phyloP scores from a whole-genome alignment of 2,797 vertebrate species.

The Sebastes nivosus region DNA sequence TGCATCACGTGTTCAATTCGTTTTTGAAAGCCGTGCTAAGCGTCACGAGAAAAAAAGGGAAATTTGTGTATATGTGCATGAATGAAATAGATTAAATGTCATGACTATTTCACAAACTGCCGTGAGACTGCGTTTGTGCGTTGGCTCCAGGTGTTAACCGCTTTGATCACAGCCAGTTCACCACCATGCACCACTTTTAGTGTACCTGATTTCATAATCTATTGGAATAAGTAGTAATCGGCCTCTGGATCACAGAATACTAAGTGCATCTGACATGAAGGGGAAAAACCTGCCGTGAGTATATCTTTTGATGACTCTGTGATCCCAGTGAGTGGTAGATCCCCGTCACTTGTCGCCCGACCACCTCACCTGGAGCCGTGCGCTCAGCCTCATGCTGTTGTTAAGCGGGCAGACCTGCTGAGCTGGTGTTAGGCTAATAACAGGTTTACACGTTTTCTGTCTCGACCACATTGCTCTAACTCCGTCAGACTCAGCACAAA shows the following conservation, averaged over 20 bases:
- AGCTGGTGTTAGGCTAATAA: constrained; percentile 79
- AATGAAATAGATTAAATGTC: no score
- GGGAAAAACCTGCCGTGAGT: not conserved
- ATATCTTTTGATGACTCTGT: constrained; percentile 17
- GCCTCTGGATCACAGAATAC: not conserved
- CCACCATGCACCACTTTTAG: not conserved
- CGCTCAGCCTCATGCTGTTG: constrained; percentile 38
- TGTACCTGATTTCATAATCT: not conserved
- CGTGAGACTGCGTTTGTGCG: no score
- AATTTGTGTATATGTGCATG: no score
- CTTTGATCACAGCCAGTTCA: not conserved
- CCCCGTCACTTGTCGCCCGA: constrained; percentile 6
- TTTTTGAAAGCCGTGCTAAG: no score
- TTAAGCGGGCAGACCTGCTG: constrained; percentile 71
- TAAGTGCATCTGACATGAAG: not conserved
- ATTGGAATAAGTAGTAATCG: not conserved
- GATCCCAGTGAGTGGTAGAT: constrained; percentile 11
- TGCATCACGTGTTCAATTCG: no score
- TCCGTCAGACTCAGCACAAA: constrained; percentile 73
- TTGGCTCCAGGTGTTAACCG: not conserved
- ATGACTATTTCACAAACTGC: no score
- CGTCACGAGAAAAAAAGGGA: no score
- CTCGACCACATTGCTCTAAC: constrained; percentile 66
- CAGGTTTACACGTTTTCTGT: constrained; percentile 68
- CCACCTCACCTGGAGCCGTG: constrained; percentile 47